Conservation (phyloP, 2,888 invertebrate species). For the Macrophya annulata region DNA sequence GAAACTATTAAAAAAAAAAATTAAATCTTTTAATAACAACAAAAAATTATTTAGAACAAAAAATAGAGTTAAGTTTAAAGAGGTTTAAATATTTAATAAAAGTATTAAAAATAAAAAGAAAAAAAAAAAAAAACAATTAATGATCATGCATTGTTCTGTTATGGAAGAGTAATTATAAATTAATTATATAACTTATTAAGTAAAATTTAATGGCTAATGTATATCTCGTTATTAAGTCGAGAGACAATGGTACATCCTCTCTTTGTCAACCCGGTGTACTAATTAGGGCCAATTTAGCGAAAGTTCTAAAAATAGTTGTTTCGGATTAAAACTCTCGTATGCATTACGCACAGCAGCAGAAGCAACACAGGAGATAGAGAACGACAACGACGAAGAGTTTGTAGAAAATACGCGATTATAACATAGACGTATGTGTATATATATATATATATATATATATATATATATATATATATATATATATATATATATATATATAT, state of each 20-base stretch:
- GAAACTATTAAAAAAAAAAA: too few species aligned
- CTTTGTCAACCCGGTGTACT: conserved; percentile 54
- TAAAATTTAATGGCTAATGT: conserved; percentile 2
- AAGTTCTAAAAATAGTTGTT: conserved; percentile 71
- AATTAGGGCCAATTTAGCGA: conserved; percentile 71
- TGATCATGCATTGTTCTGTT: not conserved
- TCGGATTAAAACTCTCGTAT: conserved; percentile 41
- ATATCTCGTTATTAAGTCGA: not conserved
- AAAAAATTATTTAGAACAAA: not conserved
- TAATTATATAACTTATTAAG: conserved; percentile 22
- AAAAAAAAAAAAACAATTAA: not conserved
- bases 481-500: not conserved
- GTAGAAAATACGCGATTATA: conserved; percentile 8
- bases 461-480: not conserved
- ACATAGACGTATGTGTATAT: not conserved
- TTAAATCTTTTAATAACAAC: too few species aligned
- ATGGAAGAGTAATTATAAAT: not conserved
- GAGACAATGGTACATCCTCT: conserved; percentile 45
- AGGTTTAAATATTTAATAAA: not conserved
- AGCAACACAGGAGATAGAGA: not conserved
- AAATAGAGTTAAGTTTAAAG: not conserved
- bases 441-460: not conserved
- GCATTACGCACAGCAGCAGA: not conserved
- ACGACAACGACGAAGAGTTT: not conserved
- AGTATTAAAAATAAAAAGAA: not conserved